A percentile compares a stretch with the other conserved stretches of the same genome.
These are phyloP conservation scores for Pteruthius melanotis DNA, from an alignment of 2,113 vertebrate genomes.

Conservation along the genomic window DNA sequence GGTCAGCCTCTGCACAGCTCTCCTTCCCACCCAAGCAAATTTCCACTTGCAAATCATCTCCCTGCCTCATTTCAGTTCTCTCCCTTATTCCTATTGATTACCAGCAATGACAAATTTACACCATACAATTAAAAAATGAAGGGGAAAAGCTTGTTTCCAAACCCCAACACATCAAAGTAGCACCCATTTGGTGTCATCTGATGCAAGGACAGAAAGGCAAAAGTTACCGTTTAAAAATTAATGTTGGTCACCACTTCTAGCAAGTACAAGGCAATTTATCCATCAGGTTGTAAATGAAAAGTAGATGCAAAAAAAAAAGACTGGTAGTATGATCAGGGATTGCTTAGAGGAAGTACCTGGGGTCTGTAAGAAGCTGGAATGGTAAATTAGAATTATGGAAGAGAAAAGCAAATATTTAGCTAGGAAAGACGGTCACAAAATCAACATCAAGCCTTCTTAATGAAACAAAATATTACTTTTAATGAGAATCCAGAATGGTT, in stretches of 20 bases:
- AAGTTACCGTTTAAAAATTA: not conserved
- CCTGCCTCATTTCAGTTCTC: not conserved
- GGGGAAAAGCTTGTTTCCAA: not conserved
- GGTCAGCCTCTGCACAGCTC: not conserved
- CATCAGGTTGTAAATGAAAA: not conserved
- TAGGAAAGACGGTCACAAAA: not conserved
- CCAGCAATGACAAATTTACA: not conserved
- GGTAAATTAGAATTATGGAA: not conserved
- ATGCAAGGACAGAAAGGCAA: not conserved
- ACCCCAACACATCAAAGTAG: not conserved
- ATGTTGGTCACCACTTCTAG: not conserved
- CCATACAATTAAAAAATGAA: not conserved
- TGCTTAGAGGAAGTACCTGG: not conserved
- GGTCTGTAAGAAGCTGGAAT: not conserved
- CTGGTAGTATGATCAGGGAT: not conserved
- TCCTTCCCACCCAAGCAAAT: not conserved
- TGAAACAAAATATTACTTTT: not conserved
- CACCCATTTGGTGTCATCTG: not conserved
- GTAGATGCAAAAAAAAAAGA: not conserved
- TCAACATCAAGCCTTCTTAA: not conserved
- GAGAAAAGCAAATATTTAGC: not conserved
- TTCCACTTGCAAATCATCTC: not conserved
- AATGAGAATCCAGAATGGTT: not conserved
- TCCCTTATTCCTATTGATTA: not conserved
- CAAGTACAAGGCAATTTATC: not conserved